Conservation (phyloP, 1,140 invertebrate genomes). For the Carposina sasakii region DNA sequence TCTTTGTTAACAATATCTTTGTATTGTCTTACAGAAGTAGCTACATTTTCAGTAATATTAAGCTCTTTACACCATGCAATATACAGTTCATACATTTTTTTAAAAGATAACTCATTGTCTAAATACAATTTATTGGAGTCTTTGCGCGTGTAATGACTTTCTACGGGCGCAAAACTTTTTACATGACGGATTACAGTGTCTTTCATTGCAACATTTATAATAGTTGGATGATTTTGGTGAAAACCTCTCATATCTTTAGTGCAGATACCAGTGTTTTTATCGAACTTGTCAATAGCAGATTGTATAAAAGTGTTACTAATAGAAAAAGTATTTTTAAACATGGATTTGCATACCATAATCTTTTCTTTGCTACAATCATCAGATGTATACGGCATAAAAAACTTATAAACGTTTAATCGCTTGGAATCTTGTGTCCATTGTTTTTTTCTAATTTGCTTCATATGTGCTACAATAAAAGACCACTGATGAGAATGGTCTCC, state of each 20-base stretch:
- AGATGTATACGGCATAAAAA: conserved; percentile 12
- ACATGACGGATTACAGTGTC: no score
- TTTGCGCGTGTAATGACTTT: conserved; percentile 15
- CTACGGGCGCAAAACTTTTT: conserved; percentile 11
- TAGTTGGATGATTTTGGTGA: conserved; percentile 16
- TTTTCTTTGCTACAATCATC: conserved; percentile 8
- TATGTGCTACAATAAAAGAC: conserved; percentile 16
- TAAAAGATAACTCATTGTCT: conserved; percentile 14
- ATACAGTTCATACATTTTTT: background rate
- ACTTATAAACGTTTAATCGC: conserved; percentile 14
- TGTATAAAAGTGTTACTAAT: no score
- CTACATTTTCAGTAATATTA: no score
- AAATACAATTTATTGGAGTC: conserved; percentile 15
- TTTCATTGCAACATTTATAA: conserved; percentile 16
- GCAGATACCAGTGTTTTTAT: conserved; percentile 14
- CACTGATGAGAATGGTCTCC: conserved; percentile 18
- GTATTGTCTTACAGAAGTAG: conserved; percentile 17
- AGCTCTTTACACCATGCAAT: no score
- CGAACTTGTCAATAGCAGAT: conserved; percentile 14
- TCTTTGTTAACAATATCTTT: conserved; percentile 15
- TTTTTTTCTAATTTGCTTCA: conserved; percentile 17
- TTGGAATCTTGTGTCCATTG: conserved; percentile 15
- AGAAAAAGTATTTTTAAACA: conserved; percentile 18
- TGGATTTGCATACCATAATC: conserved; percentile 16
- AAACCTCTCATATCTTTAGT: conserved; percentile 14